Evolutionary conservation across 2,113 vertebrate species (phyloP).

Genomic region (Rattus rattus): DNA sequence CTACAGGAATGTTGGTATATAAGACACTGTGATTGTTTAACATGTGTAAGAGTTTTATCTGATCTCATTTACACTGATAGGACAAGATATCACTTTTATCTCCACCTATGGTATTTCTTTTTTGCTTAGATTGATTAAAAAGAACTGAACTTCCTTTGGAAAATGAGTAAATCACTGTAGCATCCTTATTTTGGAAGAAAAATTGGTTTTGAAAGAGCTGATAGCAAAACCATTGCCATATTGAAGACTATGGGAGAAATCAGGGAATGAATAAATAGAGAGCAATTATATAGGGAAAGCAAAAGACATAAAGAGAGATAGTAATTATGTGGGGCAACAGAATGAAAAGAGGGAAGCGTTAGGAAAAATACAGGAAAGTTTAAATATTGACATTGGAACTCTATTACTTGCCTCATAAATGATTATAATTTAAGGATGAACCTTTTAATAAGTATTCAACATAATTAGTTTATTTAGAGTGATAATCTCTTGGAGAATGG

Average conservation of each 20-base stretch:
- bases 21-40: not conserved
- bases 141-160: not conserved
- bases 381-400: not conserved
- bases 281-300: not conserved
- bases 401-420: not conserved
- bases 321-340: not conserved
- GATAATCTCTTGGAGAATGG: not conserved
- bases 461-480: not conserved
- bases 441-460: not conserved
- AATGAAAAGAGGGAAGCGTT: not conserved
- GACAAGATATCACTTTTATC: not conserved
- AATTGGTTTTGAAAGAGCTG: not conserved
- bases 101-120: not conserved
- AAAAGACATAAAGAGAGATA: too few species aligned
- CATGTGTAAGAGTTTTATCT: not conserved
- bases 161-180: not conserved
- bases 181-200: not conserved
- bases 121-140: not conserved
- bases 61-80: not conserved
- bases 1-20: not conserved
- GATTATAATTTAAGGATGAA: not conserved
- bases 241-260: not conserved
- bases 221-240: not conserved
- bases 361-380: not conserved
- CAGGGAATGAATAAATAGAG: not conserved